Conservation (phyloP, 2,113 vertebrate genomes). For the Ochotona princeps region DNA sequence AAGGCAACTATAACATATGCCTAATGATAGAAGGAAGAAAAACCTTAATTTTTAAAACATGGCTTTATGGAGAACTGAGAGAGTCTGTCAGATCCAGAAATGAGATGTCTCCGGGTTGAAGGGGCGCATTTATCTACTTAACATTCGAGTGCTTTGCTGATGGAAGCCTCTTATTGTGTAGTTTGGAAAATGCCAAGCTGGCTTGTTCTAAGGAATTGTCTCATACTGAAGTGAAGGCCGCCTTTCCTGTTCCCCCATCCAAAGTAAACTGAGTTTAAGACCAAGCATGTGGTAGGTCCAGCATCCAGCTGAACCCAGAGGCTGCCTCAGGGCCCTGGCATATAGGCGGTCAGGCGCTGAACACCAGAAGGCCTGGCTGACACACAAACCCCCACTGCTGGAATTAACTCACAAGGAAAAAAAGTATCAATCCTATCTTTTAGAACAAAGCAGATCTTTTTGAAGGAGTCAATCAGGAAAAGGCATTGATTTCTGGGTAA, state of each 20-base stretch:
- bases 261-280: not conserved
- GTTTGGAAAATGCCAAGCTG: slow-evolving; percentile 47
- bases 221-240: not conserved
- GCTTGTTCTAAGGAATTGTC: slow-evolving; percentile 19
- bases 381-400: not conserved
- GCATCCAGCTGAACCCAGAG: not conserved
- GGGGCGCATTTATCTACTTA: slow-evolving; percentile 69
- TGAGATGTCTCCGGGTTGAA: slow-evolving; percentile 59
- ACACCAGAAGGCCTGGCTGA: not conserved
- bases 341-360: fast-evolving
- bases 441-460: slow-evolving; percentile 29
- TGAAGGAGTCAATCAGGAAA: not conserved
- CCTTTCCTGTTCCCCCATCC: not conserved
- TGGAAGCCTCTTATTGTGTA: slow-evolving; percentile 39
- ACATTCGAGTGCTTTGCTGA: slow-evolving; percentile 52
- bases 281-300: too few species aligned
- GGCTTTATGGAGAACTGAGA: slow-evolving; percentile 53
- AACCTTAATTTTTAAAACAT: slow-evolving; percentile 61
- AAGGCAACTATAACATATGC: slow-evolving; percentile 66
- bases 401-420: not conserved
- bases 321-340: not conserved
- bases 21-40: slow-evolving; percentile 65
- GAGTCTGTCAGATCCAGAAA: slow-evolving; percentile 52
- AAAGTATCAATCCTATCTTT: not conserved
- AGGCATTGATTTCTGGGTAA: slow-evolving; percentile 5